Base-by-base conservation (phyloP, 2,888 invertebrate genomes). In the Drosophila austrosaltans region DNA sequence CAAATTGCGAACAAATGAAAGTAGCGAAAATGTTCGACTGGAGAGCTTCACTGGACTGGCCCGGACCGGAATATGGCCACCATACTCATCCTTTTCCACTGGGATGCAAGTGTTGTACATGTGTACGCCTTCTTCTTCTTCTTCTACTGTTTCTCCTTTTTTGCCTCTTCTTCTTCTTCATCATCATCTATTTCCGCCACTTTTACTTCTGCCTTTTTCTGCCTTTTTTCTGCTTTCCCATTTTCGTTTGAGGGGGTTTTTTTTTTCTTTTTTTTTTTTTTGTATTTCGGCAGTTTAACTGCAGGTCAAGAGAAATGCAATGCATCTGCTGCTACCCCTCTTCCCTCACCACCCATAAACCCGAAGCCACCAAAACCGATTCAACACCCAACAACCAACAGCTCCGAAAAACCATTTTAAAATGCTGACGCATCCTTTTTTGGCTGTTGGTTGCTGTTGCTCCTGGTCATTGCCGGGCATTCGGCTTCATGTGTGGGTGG, bases 1-100 rank as follows among this genome's bases (percentile, higher is more conserved):
- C 87, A 83, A 83, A 83, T 83, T 85, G 83, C 76, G 87, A 83
- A 83, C 85, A 83, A 83, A 83, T 83, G 83, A 83, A 83, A 85
- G 83, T 85, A 85, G 77, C 82, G 77, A 85, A 82, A 82, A 87
- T 69, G 77, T 73, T 79, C 64, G 54, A 76, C 63, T 59, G 25
- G 44, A 42, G 32, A 40, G 44, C 56, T 57, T 12, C 48, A 58
- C 36, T 58, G 22, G 48, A 48, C 42, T 6, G 16, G 16, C 5
- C 42, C 42, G 44, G 7, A 20, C 22, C 20, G 22, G 20, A 20
- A 8, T 60, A 10, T 36, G 40, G 12, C 54, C 28, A 3, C 22
- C 20, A 48, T 48, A 1, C 44, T 10, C 44, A 48, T 48, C 44
- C 44, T 10, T 8, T 20, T 48, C 3, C 2, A 48, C 22, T 48